Evolutionary conservation across 2,797 vertebrate genomes (phyloP), one percentile per base, ranked within the genome.

Genomic region (Rhinichthys osculus): DNA sequence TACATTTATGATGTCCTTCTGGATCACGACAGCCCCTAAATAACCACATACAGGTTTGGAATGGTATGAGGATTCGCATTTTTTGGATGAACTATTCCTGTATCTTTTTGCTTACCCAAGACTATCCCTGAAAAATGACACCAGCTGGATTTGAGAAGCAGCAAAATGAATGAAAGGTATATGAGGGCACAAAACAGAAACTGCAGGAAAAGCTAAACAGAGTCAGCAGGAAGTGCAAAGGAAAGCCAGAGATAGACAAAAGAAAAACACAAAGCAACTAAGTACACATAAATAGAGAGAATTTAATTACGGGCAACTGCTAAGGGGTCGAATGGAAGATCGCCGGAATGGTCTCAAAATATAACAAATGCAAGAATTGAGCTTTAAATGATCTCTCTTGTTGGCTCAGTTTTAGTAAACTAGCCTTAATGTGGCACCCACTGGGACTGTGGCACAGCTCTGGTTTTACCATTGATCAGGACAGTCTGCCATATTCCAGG

Each of bases 401-500:
- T 78, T 78, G 83, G 83, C 50, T 59, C 27, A 27, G 67, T 38
- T 70, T 79, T 62, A 27, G 40, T 14, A 72, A 57, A 71, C 66
- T n/a, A 30, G 27, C 47, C 74, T 84, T 57, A 27, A 70, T 50
- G n/a, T 14, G 38, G 17, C 11, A 16, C 47, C 72, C 35, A 1
- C 62, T 69, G 47, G 50, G 64, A 85, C 66, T n/a, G 50, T 78
- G 64, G 52, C 66, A 85, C 38, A 79, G 83, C 52, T 85, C 66
- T 77, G 62, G 74, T 80, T 70, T 86, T 82, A 74, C 67, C 47
- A 88, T 81, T 85, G 89, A 90, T 88, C 69, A 76, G 50, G n/a
- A 23, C 57, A 83, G 78, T 71, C 88, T 19, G 69, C 52, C 54
- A 54, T 86, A 62, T 30, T 86, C 85, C 67, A 71, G 38, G 8